Evolutionary conservation across 2,888 invertebrate genomes (phyloP).

Genomic region (Heteromyza rotundicornis): DNA sequence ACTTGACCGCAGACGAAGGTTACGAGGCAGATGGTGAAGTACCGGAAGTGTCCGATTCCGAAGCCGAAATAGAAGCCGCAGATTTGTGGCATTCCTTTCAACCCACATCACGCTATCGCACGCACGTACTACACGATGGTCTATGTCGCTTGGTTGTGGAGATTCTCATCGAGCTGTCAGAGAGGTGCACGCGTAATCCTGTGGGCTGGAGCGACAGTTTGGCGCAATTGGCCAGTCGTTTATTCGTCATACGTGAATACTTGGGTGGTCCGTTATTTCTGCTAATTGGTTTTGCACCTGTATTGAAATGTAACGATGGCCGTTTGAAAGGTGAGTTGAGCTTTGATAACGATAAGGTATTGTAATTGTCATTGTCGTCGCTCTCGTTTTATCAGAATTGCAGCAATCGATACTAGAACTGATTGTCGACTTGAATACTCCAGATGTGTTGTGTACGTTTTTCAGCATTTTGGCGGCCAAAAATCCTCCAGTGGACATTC

Average conservation of each 20-base stretch:
- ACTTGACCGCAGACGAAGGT: slow-evolving; percentile 60
- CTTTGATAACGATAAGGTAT: too few species aligned
- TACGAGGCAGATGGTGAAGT: slow-evolving; percentile 63
- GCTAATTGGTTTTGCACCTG: slow-evolving; percentile 56
- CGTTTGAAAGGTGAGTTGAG: slow-evolving; percentile 50
- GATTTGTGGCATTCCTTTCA: slow-evolving; percentile 54
- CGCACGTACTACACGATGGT: slow-evolving; percentile 57
- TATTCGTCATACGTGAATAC: slow-evolving; percentile 59
- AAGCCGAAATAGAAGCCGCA: slow-evolving; percentile 44
- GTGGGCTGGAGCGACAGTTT: slow-evolving; percentile 56
- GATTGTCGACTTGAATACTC: slow-evolving; percentile 63
- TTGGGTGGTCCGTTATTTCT: slow-evolving; percentile 60
- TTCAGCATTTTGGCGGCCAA: slow-evolving; percentile 68
- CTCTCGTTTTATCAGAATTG: slow-evolving; percentile 67
- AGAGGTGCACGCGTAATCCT: slow-evolving; percentile 52
- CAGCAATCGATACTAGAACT: slow-evolving; percentile 72
- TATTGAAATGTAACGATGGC: slow-evolving; percentile 51
- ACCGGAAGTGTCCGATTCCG: slow-evolving; percentile 54
- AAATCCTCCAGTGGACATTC: slow-evolving; percentile 66
- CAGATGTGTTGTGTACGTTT: slow-evolving; percentile 65
- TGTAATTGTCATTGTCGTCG: too few species aligned
- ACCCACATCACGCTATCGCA: slow-evolving; percentile 58
- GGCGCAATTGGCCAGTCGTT: slow-evolving; percentile 56
- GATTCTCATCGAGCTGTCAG: slow-evolving; percentile 56
- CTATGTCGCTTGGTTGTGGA: slow-evolving; percentile 59